These are phyloP conservation scores for Anodontia alba DNA, from an alignment of 2,888 invertebrate genomes.

Conservation along the genomic window DNA sequence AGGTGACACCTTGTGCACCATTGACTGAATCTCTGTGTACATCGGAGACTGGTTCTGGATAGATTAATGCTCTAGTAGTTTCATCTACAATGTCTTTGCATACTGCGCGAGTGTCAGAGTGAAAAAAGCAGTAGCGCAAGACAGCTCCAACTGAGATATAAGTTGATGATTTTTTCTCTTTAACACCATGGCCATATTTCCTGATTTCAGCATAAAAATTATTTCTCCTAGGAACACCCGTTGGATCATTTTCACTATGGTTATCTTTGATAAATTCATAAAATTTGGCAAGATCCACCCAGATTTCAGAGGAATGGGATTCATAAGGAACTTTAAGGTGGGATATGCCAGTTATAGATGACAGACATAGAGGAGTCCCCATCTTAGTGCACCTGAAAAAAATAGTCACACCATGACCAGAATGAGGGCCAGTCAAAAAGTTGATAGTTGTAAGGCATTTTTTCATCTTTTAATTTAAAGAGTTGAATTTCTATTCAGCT, in stretches of 20 bases:
- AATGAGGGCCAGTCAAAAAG: background rate
- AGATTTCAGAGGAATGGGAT: slow-evolving; percentile 10
- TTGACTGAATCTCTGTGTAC: background rate
- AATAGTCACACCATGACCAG: background rate
- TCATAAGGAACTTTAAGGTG: slow-evolving; percentile 2
- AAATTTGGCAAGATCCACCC: slow-evolving; percentile 7
- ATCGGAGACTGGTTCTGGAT: background rate
- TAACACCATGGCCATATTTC: background rate
- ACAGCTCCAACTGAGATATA: background rate
- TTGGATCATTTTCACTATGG: background rate
- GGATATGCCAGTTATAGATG: slow-evolving; percentile 1
- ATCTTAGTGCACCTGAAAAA: background rate
- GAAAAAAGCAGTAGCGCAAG: slow-evolving; percentile 5
- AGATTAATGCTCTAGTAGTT: background rate
- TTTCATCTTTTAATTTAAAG: background rate
- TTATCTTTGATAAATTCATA: background rate
- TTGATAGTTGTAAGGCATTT: background rate
- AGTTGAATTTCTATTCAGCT: background rate
- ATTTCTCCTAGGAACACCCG: background rate
- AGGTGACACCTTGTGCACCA: background rate
- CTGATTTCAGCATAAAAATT: background rate
- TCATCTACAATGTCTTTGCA: slow-evolving; percentile 4
- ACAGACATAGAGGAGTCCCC: background rate
- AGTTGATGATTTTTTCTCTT: background rate
- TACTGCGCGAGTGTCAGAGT: background rate